Conservation (phyloP, 2,888 invertebrate species). For the Epiblema foenella region DNA sequence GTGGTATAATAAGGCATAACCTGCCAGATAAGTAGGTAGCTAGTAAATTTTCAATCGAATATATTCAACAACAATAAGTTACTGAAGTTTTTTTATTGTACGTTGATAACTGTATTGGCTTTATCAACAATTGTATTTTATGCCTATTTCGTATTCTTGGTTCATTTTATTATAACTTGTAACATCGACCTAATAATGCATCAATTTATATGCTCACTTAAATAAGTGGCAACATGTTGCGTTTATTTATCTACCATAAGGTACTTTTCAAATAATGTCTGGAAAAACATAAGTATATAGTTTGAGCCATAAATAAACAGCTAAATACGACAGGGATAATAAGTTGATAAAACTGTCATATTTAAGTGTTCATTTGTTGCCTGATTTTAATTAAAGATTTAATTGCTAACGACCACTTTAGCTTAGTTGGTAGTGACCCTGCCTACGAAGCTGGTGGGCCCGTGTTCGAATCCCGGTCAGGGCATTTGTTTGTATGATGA, state of each 20-base stretch:
- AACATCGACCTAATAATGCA: conserved; percentile 1
- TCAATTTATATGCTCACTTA: neutral
- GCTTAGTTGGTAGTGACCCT: no score
- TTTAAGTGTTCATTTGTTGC: conserved; percentile 4
- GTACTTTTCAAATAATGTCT: neutral
- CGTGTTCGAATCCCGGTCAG: no score
- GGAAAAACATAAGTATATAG: neutral
- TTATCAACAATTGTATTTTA: conserved; percentile 58
- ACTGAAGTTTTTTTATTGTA: conserved; percentile 46
- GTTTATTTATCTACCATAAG: neutral
- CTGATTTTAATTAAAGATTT: conserved; percentile 6
- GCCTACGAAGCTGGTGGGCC: no score
- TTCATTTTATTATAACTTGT: neutral
- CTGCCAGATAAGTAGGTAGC: conserved; percentile 56
- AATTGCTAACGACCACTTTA: no score
- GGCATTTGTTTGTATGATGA: no score
- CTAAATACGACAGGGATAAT: neutral
- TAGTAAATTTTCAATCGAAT: conserved; percentile 69
- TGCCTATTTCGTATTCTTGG: neutral
- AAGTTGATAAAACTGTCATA: neutral
- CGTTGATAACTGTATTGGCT: conserved; percentile 71
- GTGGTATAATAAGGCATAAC: conserved; percentile 34
- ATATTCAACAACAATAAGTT: conserved; percentile 48
- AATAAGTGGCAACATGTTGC: neutral
- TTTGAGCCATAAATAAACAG: neutral